phyloP scores from a whole-genome alignment of 2,113 vertebrate genomes.

The Mirounga angustirostris region DNA sequence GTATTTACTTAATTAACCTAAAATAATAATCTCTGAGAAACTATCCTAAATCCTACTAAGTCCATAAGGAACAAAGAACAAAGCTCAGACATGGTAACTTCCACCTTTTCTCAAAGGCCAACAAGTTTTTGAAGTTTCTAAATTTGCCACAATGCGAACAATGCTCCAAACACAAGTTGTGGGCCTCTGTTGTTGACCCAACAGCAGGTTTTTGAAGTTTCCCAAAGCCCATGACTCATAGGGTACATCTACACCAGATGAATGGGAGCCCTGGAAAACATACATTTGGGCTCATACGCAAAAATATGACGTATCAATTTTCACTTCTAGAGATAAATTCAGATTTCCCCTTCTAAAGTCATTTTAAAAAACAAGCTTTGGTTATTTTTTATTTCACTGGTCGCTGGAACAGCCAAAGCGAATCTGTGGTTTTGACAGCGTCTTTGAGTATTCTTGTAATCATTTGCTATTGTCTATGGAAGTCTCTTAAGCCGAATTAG shows the following conservation, averaged over 20 bases:
- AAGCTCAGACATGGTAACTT: background rate
- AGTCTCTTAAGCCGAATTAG: background rate
- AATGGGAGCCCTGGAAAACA: conserved; percentile 27
- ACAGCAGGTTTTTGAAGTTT: background rate
- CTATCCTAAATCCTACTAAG: background rate
- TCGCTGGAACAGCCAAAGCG: conserved; percentile 3
- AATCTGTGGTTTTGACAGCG: background rate
- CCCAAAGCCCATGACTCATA: background rate
- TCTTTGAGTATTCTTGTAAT: background rate
- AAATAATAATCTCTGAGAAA: conserved; percentile 32
- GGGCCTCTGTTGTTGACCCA: background rate
- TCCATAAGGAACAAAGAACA: background rate
- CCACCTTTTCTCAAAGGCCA: conserved; percentile 14
- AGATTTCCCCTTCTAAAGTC: background rate
- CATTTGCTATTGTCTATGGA: background rate
- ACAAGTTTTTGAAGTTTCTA: background rate
- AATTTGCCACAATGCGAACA: background rate
- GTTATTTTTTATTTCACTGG: conserved; percentile 22
- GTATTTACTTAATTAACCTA: background rate
- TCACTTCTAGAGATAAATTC: conserved; percentile 4
- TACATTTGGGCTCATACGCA: background rate
- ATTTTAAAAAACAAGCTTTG: background rate
- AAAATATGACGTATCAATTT: conserved; percentile 1
- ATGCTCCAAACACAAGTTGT: background rate
- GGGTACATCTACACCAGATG: background rate